Base-by-base conservation (phyloP, 2,888 invertebrate genomes). In the Anthophora plumipes region DNA sequence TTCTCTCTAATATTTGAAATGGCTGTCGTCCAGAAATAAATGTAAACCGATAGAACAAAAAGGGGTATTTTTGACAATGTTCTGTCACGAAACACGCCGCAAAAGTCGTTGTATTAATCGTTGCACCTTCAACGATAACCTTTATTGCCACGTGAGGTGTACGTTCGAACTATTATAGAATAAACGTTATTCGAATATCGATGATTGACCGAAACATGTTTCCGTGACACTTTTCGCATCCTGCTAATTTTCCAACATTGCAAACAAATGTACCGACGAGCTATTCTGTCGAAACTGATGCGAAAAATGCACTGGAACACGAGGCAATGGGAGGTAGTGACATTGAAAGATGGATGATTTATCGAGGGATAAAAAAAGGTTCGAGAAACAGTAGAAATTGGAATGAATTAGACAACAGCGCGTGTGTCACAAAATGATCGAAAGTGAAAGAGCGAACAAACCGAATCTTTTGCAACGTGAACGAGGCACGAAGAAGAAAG, bases 41-140 rank as follows among this genome's bases (percentile, higher is more conserved):
- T 59, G 39, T 14, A 55, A 55, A 31, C 25, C 9, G 14, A 4
- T 11, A n/a, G 63, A n/a, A 46, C 11, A 31, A 48, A 31, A 63
- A 31, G 4, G n/a, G n/a, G n/a, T n/a, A 41, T 17, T n/a, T 6
- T 12, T 5, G n/a, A 12, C 12, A 14, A 6, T 37, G n/a, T 59
- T 39, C 37, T 59, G 17, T n/a, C n/a, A 6, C 25, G 8, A 8
- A 25, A 20, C 57, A 11, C 12, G 31, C 41, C 31, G 41, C 48
- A n/a, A n/a, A n/a, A 60, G 52, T 41, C 22, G 46, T 48, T 37
- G 48, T 20, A 46, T 22, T 64, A 55, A 67, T 55, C 25, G 41
- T n/a, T n/a, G 11, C 1, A 59, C 37, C 59, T 69, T 37, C n/a
- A 7, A 59, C 22, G 11, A 22, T 14, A 2, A 22, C 7, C 3